These are phyloP conservation scores for Dasypogon diadema DNA, from an alignment of 2,888 invertebrate species.

Conservation along the genomic window DNA sequence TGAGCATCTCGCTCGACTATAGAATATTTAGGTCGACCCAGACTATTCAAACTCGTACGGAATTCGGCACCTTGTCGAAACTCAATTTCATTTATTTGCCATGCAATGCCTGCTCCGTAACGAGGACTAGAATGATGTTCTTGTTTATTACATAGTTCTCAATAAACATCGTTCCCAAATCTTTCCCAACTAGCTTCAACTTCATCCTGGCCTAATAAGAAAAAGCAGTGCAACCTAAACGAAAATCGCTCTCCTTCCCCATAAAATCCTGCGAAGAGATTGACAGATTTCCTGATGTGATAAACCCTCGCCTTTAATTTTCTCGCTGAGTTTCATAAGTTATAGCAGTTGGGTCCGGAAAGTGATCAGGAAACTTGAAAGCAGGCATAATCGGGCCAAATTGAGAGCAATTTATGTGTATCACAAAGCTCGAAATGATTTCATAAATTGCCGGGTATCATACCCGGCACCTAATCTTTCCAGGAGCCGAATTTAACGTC, in stretches of 20 bases:
- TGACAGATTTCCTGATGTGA: constrained; percentile 1
- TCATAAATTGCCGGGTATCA: constrained; percentile 41
- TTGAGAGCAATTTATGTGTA: constrained; percentile 47
- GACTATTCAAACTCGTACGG: too few relatives aligned
- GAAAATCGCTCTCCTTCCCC: constrained; percentile 8
- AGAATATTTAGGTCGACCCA: too few relatives aligned
- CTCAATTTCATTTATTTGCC: too few relatives aligned
- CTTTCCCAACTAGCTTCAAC: too few relatives aligned
- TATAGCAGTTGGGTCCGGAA: not conserved
- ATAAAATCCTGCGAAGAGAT: not conserved
- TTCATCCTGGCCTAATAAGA: too few relatives aligned
- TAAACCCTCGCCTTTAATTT: constrained; percentile 8
- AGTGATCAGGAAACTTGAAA: constrained; percentile 4
- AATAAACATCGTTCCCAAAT: too few relatives aligned
- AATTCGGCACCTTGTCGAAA: too few relatives aligned
- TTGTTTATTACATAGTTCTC: too few relatives aligned
- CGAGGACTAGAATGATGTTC: too few relatives aligned
- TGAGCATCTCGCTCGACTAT: too few relatives aligned
- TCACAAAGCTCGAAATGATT: constrained; percentile 47
- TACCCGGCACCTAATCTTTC: constrained; percentile 22
- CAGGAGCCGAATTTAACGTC: constrained; percentile 12
- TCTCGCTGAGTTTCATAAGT: constrained; percentile 17
- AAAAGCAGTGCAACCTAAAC: too few relatives aligned
- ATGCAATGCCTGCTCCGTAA: too few relatives aligned
- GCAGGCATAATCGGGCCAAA: not conserved